A percentile compares a stretch with the other conserved stretches of the same genome.
These are phyloP conservation scores for Aphodius sticticus DNA, from an alignment of 2,888 invertebrate species.

Conservation along the genomic window DNA sequence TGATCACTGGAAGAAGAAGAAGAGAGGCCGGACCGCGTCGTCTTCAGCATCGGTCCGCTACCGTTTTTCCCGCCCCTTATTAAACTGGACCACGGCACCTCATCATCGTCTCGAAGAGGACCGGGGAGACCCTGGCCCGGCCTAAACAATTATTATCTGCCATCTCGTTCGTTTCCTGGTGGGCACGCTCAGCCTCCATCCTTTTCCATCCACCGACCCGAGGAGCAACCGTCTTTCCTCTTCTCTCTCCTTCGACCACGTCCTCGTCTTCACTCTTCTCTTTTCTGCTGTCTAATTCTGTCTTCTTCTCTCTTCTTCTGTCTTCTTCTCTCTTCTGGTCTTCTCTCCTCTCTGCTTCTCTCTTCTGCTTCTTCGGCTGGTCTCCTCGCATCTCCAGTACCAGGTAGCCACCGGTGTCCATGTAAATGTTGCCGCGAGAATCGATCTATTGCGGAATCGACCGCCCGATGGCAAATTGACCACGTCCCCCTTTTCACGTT, in stretches of 20 bases:
- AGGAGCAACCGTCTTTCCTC: no score
- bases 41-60: slow-evolving; percentile 45
- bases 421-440: background rate
- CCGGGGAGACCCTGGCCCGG: slow-evolving; percentile 41
- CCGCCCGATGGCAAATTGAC: slow-evolving; percentile 4
- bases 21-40: background rate
- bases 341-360: background rate
- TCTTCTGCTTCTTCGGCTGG: background rate
- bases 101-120: slow-evolving; percentile 40
- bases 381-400: background rate
- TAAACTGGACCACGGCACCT: slow-evolving; percentile 57
- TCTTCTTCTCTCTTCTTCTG: no score
- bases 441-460: slow-evolving; percentile 4
- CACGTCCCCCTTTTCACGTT: background rate
- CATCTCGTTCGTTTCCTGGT: slow-evolving; percentile 42
- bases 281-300: no score
- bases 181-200: background rate
- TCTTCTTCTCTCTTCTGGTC: background rate
- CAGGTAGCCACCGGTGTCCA: background rate
- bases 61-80: slow-evolving; percentile 56
- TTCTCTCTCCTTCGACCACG: no score
- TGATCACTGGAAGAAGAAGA: background rate
- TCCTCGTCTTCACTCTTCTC: no score
- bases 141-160: slow-evolving; percentile 56
- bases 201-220: background rate